These are phyloP conservation scores for Chouioia cunea DNA, from an alignment of 2,888 invertebrate species.

Conservation along the genomic window DNA sequence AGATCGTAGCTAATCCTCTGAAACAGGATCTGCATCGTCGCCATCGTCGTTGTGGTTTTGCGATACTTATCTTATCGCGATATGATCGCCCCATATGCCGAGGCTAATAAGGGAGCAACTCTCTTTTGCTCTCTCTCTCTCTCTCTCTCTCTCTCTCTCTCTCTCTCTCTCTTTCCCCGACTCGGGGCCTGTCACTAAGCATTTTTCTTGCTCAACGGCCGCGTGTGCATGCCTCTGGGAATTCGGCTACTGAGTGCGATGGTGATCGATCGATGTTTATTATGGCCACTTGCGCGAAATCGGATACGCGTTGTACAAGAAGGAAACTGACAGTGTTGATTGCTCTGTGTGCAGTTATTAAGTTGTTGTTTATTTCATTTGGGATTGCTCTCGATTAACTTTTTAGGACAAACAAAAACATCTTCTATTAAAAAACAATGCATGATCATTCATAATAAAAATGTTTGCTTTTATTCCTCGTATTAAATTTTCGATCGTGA, in stretches of 20 bases:
- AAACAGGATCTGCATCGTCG: conserved; percentile 66
- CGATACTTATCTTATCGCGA: conserved; percentile 62
- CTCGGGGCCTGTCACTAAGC: conserved; percentile 64
- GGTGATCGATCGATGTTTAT: conserved; percentile 34
- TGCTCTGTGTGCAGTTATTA: too few species aligned
- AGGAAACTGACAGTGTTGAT: neutral
- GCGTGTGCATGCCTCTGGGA: conserved; percentile 50
- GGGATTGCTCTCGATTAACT: too few species aligned
- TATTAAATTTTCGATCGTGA: neutral
- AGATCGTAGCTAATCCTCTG: conserved; percentile 62
- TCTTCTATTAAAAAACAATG: neutral
- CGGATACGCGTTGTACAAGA: conserved; percentile 9
- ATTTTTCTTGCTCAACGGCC: conserved; percentile 64
- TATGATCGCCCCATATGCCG: conserved; percentile 62
- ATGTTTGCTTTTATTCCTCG: too few species aligned
- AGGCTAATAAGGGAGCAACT: conserved; percentile 62
- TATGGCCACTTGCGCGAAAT: conserved; percentile 35
- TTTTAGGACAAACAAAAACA: conserved; percentile 7
- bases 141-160: conserved; percentile 54
- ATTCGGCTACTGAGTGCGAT: conserved; percentile 48
- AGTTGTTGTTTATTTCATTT: too few species aligned
- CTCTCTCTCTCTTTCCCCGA: conserved; percentile 54
- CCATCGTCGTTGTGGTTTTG: conserved; percentile 9
- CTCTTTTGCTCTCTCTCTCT: conserved; percentile 56
- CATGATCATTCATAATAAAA: too few species aligned